Percentiles rank a stretch among this genome's conserved stretches.
Conservation (phyloP, 2,888 invertebrate species). For the Acanthosoma haemorrhoidale region DNA sequence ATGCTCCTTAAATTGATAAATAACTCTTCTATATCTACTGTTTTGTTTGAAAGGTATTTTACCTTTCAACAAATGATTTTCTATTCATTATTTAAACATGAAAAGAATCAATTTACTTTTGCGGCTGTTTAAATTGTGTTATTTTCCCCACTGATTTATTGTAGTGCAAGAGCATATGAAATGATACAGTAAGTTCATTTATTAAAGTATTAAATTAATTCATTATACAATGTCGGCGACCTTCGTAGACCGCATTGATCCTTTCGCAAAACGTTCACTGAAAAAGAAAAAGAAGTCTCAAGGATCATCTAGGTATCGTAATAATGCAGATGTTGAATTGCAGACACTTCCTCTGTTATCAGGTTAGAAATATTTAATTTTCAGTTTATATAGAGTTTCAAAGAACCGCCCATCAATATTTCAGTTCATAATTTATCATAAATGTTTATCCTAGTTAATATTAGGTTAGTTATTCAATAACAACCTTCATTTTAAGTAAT, state of each 20-base stretch:
- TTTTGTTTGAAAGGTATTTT: not conserved
- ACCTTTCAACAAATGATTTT: not conserved
- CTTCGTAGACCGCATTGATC: conserved; percentile 99
- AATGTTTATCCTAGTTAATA: no score
- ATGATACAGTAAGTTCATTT: not conserved
- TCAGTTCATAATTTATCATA: no score
- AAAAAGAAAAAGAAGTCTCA: conserved; percentile 98
- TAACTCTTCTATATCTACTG: not conserved
- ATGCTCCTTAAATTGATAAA: not conserved
- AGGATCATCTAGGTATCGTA: conserved; percentile 96
- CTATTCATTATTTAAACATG: not conserved
- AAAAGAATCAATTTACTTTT: not conserved
- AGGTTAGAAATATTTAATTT: conserved; percentile 70
- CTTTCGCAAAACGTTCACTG: conserved; percentile 94
- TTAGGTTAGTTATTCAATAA: no score
- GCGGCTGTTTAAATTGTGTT: not conserved
- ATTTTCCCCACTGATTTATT: not conserved
- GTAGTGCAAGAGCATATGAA: not conserved
- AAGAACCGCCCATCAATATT: no score
- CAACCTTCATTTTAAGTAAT: no score
- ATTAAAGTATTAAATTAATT: not conserved
- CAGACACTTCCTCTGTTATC: conserved; percentile 93
- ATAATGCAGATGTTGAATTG: conserved; percentile 95
- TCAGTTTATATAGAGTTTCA: no score
- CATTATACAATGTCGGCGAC: conserved; percentile 57